phyloP scores from a whole-genome alignment of 2,113 vertebrate species.

The Chaetodon auriga region DNA sequence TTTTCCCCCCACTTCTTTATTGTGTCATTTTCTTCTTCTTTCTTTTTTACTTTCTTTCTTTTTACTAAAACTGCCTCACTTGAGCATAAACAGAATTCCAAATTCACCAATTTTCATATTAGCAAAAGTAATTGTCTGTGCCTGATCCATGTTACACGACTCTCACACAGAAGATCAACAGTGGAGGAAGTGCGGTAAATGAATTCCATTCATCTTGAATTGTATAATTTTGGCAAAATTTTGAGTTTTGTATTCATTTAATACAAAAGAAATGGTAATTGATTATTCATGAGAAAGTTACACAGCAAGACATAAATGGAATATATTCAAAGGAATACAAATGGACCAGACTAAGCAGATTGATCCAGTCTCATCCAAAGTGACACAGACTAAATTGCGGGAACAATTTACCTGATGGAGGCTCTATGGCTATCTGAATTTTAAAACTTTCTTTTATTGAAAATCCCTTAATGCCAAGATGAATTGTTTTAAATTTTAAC shows the following conservation, averaged over 20 bases:
- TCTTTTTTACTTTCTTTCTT: neutral
- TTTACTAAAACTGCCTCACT: neutral
- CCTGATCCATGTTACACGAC: neutral
- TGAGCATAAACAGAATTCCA: neutral
- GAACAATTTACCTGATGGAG: constrained; percentile 47
- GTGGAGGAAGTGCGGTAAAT: neutral
- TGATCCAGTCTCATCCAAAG: constrained; percentile 34
- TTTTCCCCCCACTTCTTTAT: neutral
- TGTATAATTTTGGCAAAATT: neutral
- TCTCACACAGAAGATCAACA: neutral
- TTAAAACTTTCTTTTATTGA: constrained; percentile 50
- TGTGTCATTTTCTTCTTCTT: neutral
- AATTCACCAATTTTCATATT: neutral
- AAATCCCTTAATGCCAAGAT: constrained; percentile 48
- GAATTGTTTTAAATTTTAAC: constrained; percentile 52
- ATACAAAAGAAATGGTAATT: neutral
- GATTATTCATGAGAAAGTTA: constrained; percentile 32
- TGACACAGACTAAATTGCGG: constrained; percentile 26
- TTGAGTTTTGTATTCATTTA: constrained; percentile 29
- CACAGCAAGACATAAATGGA: constrained; percentile 24
- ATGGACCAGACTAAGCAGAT: constrained; percentile 11
- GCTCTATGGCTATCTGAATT: constrained; percentile 31
- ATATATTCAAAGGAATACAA: constrained; percentile 14
- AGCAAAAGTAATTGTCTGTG: neutral
- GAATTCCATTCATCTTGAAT: constrained; percentile 17